Conservation (phyloP, 2,113 vertebrate species). For the Sturnira hondurensis region DNA sequence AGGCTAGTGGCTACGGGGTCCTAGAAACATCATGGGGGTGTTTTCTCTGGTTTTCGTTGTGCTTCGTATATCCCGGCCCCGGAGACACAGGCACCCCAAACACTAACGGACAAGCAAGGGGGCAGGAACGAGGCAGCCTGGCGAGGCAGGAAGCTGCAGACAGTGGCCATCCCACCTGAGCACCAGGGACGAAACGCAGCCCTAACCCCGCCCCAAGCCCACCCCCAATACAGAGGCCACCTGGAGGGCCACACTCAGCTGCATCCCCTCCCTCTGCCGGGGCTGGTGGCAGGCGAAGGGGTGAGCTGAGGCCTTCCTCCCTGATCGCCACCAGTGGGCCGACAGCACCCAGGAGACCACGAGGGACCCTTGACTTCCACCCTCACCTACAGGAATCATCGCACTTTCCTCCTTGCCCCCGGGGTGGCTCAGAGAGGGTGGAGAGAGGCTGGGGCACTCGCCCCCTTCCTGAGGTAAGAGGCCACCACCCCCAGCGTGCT, state of each 20-base stretch:
- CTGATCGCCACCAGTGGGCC: neutral
- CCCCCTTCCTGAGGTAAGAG: neutral
- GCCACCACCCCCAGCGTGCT: no score
- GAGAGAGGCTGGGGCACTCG: neutral
- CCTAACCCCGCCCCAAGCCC: neutral
- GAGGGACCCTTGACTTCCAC: neutral
- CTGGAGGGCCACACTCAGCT: no score
- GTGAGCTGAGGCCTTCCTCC: neutral
- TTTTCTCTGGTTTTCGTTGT: neutral
- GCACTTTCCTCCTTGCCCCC: neutral
- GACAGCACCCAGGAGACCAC: neutral
- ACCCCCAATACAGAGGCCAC: neutral
- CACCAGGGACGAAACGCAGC: neutral
- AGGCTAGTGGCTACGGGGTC: neutral
- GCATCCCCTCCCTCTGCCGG: neutral
- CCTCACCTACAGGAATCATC: neutral
- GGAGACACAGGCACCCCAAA: neutral
- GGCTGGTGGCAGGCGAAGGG: neutral
- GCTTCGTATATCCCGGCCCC: neutral
- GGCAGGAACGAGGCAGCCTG: neutral
- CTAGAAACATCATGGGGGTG: neutral
- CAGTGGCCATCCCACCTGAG: rapidly evolving
- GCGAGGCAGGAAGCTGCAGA: neutral
- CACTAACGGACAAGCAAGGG: neutral
- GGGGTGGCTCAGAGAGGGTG: neutral